Base-by-base conservation (phyloP, 1,140 invertebrate species). In the Oncopodura yosiiana region DNA sequence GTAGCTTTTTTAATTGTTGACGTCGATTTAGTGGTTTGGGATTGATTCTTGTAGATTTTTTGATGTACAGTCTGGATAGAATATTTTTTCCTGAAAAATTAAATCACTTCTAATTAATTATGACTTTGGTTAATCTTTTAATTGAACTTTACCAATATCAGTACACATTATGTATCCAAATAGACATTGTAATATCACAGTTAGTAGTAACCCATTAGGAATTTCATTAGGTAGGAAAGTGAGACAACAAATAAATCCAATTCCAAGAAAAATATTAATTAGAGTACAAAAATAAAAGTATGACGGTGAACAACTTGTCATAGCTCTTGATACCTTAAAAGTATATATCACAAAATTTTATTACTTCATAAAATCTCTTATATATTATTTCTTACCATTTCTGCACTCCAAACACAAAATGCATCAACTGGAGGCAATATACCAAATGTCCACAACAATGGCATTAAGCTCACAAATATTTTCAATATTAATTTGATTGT, bases 111-210 rank as follows among this genome's bases (percentile, higher is more conserved):
- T n/a, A n/a, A n/a, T n/a, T n/a, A n/a, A n/a, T n/a, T n/a, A n/a
- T n/a, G n/a, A n/a, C n/a, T 14, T 6, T 27, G 44, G 9, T 30
- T 39, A n/a, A 14, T 39, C 39, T 53, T n/a, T n/a, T n/a, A n/a
- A n/a, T n/a, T n/a, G n/a, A n/a, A n/a, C n/a, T n/a, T n/a, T 57
- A 62, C 60, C 55, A 4, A 48, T 58, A 32, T 62, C 60, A 34
- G 19, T 49, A 38, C 43, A 34, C n/a, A 62, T 62, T 43, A 58
- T 16, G 43, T 62, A 58, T n/a, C 45, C 56, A 45, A 53, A 62
- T 2, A 58, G n/a, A 24, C 55, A 54, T 42, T 62, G 39, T 4
- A 56, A 36, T 8, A 52, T 16, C 5, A 57, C 23, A 2, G 34
- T 21, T 53, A 26, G 18, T 58, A 19, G 38, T 36, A 16, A 27